phyloP scores from a whole-genome alignment of 2,113 vertebrate genomes.

The Typhlomys cinereus region DNA sequence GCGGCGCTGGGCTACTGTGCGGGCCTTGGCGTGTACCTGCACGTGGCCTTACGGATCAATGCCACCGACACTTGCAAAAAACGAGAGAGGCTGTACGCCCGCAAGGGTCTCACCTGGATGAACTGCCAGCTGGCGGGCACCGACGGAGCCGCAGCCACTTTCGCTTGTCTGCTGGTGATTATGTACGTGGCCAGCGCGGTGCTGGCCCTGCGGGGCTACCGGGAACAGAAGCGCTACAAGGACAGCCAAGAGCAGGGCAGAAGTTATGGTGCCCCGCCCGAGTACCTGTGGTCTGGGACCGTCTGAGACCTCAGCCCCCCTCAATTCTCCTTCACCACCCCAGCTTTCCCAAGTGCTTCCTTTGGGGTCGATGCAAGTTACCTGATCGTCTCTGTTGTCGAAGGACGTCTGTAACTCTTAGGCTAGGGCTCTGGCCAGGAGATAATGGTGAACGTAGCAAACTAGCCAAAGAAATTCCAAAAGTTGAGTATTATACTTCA shows the following conservation, averaged over 20 bases:
- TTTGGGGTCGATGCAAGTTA: not conserved
- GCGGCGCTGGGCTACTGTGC: conserved; percentile 64
- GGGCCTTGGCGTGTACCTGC: conserved; percentile 77
- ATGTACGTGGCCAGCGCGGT: conserved; percentile 71
- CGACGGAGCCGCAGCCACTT: conserved; percentile 80
- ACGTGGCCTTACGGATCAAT: conserved; percentile 77
- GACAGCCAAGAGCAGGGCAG: not conserved
- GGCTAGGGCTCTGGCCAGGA: not conserved
- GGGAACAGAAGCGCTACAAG: conserved; percentile 29
- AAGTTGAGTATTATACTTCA: not conserved
- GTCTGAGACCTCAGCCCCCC: conserved; percentile 43
- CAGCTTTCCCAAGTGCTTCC: not conserved
- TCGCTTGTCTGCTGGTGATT: conserved; percentile 79
- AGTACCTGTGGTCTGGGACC: conserved; percentile 69
- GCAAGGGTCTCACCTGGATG: conserved; percentile 84
- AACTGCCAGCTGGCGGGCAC: conserved; percentile 83
- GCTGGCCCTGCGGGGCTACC: conserved; percentile 66
- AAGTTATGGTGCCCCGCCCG: not conserved
- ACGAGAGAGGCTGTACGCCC: conserved; percentile 78
- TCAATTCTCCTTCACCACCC: not conserved
- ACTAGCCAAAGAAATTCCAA: not conserved
- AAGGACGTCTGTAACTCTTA: not conserved
- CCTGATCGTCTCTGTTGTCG: not conserved
- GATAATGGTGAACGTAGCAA: not conserved
- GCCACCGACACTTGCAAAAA: conserved; percentile 76